A percentile compares a stretch with the other conserved stretches of the same genome.
Conservation (phyloP, 2,888 invertebrate species). For the Maniola hyperantus region DNA sequence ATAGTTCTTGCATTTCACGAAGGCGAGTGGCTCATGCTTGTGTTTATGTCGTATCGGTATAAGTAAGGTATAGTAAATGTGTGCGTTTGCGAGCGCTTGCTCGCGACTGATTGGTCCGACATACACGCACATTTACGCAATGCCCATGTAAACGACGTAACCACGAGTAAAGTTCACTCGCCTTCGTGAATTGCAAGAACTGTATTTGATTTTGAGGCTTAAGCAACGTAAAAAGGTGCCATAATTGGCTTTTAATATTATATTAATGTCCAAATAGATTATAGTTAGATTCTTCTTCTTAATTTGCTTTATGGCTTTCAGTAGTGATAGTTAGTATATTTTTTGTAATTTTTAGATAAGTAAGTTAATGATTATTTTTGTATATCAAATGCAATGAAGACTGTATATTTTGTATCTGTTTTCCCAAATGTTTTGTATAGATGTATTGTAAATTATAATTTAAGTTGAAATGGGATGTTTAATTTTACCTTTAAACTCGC, state of each 20-base stretch:
- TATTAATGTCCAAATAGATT: constrained; percentile 19
- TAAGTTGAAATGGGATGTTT: constrained; percentile 15
- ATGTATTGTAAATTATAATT: constrained; percentile 25
- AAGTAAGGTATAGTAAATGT: too few species aligned
- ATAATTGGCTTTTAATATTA: constrained; percentile 27
- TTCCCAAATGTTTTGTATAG: constrained; percentile 38
- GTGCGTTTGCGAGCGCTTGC: too few species aligned
- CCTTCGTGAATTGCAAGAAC: too few species aligned
- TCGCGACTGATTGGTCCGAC: too few species aligned
- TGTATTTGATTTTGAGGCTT: constrained; percentile 26
- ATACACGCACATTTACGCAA: too few species aligned
- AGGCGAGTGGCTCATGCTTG: too few species aligned
- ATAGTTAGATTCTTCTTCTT: too few species aligned
- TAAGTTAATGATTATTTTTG: constrained; percentile 38
- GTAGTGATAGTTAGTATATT: not conserved
- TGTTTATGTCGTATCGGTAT: too few species aligned
- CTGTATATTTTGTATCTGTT: constrained; percentile 76
- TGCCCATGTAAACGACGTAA: too few species aligned
- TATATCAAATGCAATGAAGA: constrained; percentile 64
- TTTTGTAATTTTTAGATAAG: constrained; percentile 9
- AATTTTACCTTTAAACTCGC: constrained; percentile 15
- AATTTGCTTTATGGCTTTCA: too few species aligned
- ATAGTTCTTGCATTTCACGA: too few species aligned
- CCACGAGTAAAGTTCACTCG: too few species aligned
- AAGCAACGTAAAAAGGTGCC: constrained; percentile 25